Percentiles rank a stretch among this genome's conserved stretches.
Evolutionary conservation across 2,888 invertebrate genomes (phyloP).

Genomic region (Tortrix viridana): DNA sequence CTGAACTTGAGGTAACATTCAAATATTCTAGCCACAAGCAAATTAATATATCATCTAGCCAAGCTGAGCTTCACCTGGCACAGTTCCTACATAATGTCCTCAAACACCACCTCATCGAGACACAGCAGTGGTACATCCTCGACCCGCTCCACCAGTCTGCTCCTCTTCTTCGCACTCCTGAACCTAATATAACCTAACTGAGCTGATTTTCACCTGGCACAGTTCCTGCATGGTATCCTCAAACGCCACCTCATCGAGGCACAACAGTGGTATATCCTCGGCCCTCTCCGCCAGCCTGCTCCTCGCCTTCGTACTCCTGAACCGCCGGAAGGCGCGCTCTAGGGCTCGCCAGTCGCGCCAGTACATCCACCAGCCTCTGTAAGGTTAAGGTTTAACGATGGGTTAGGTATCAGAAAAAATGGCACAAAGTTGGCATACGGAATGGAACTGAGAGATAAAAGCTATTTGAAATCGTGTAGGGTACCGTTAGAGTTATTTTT

Average conservation of each 20-base stretch:
- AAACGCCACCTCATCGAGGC: constrained; percentile 82
- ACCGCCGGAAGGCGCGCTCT: constrained; percentile 74
- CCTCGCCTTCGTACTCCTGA: constrained; percentile 78
- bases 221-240: constrained; percentile 83
- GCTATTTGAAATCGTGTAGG: too few species aligned
- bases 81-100: constrained; percentile 83
- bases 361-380: constrained; percentile 80
- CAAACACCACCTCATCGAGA: constrained; percentile 82
- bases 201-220: constrained; percentile 70
- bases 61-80: constrained; percentile 70
- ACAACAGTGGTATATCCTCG: constrained; percentile 75
- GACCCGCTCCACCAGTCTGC: constrained; percentile 76
- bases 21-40: too few species aligned
- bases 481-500: too few species aligned
- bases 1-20: too few species aligned
- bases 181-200: neutral
- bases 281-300: constrained; percentile 78
- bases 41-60: too few species aligned
- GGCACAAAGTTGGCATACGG: too few species aligned
- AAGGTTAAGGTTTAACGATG: neutral
- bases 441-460: too few species aligned
- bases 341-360: constrained; percentile 80
- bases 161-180: constrained; percentile 66
- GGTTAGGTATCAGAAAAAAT: too few species aligned
- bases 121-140: constrained; percentile 77